These are phyloP conservation scores for Allobates femoralis DNA, from an alignment of 2,797 vertebrate genomes.

Conservation along the genomic window DNA sequence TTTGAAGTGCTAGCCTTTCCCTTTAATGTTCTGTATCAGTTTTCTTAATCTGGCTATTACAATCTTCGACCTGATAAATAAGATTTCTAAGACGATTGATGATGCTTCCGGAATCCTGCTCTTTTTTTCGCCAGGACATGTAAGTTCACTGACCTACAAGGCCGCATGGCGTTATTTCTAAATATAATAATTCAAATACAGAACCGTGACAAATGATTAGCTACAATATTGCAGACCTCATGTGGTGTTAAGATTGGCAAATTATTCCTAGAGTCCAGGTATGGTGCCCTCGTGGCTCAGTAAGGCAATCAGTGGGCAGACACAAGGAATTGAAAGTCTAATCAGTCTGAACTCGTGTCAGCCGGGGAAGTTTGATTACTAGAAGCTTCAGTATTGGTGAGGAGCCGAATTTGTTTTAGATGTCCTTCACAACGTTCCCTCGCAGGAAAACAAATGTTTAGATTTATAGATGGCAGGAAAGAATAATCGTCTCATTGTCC, in stretches of 20 bases:
- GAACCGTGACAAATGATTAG: conserved; percentile 63
- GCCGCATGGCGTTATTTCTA: conserved; percentile 61
- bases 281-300: conserved; percentile 46
- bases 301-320: conserved; percentile 57
- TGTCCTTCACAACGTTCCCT: conserved; percentile 33
- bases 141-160: conserved; percentile 62
- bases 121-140: conserved; percentile 23
- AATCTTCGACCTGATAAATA: conserved; percentile 1
- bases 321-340: conserved; percentile 38
- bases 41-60: not conserved
- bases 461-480: conserved; percentile 44
- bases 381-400: conserved; percentile 34
- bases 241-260: conserved; percentile 56
- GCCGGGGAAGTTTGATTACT: conserved; percentile 48
- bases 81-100: not conserved
- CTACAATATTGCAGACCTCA: conserved; percentile 62
- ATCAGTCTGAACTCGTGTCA: conserved; percentile 51
- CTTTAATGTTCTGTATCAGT: not conserved
- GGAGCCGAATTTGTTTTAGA: conserved; percentile 50
- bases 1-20: too few relatives aligned
- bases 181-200: conserved; percentile 51
- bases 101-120: not conserved
- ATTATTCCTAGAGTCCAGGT: conserved; percentile 57
- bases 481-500: conserved; percentile 52
- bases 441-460: conserved; percentile 58